Percentiles rank a stretch among this genome's conserved stretches.
phyloP scores from a whole-genome alignment of 2,113 vertebrate species.

The Eurystomus gularis region DNA sequence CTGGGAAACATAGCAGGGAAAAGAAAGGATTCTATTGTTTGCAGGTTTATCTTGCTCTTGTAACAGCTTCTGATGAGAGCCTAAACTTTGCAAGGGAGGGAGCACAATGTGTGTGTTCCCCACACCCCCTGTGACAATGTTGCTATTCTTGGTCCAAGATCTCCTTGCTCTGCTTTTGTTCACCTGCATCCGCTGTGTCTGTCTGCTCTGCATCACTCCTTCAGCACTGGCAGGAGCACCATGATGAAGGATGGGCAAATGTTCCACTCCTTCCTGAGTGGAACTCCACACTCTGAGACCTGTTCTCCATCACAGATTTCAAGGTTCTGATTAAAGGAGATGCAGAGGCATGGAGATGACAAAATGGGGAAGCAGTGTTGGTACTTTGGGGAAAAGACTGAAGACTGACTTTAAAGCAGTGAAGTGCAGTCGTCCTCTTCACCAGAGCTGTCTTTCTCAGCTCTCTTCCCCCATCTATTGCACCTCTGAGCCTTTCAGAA shows the following conservation, averaged over 20 bases:
- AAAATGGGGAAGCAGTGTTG: background rate
- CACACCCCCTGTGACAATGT: background rate
- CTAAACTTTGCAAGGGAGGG: background rate
- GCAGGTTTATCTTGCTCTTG: conserved; percentile 53
- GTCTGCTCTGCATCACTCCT: background rate
- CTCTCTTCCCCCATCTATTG: background rate
- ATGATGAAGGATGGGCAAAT: background rate
- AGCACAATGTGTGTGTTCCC: background rate
- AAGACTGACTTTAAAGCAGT: background rate
- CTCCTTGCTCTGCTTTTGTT: background rate
- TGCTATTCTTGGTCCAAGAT: background rate
- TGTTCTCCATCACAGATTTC: background rate
- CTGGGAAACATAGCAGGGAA: conserved; percentile 57
- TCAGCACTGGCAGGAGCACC: background rate
- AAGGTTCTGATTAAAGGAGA: background rate
- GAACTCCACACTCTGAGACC: too few relatives aligned
- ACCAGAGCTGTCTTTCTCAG: background rate
- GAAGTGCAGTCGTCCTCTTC: rapidly evolving
- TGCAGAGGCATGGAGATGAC: background rate
- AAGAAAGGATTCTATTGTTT: conserved; percentile 31
- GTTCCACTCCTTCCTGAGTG: background rate
- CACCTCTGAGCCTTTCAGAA: background rate
- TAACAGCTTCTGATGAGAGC: conserved; percentile 44
- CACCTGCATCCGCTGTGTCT: rapidly evolving
- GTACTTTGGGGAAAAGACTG: background rate